Percentiles rank a stretch among this genome's conserved stretches.
These are phyloP conservation scores for Lagopus muta DNA, from an alignment of 2,113 vertebrate genomes.

Conservation along the genomic window DNA sequence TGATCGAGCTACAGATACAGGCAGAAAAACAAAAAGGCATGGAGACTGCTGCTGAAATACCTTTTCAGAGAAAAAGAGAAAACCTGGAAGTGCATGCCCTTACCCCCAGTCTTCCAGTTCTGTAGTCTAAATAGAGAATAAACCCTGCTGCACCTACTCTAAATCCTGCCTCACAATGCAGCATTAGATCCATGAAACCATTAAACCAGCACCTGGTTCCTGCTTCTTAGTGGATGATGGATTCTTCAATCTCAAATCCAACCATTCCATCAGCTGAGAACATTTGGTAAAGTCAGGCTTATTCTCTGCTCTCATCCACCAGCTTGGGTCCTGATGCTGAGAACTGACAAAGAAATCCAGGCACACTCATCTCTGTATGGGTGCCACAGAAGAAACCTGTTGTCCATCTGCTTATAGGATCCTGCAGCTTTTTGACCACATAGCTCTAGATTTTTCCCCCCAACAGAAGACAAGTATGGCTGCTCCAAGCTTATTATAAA, in stretches of 20 bases:
- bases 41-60: constrained; percentile 1
- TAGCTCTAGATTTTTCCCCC: neutral
- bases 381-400: neutral
- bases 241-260: neutral
- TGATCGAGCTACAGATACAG: constrained; percentile 19
- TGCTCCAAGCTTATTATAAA: neutral
- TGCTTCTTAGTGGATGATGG: neutral
- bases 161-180: neutral
- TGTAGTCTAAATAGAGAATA: neutral
- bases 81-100: constrained; percentile 23
- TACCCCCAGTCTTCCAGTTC: neutral
- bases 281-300: neutral
- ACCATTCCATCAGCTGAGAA: neutral
- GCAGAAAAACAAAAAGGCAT: neutral
- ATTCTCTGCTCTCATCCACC: neutral
- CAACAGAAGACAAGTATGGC: neutral
- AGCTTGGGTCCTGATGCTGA: neutral
- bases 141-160: too few relatives aligned
- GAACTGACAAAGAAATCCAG: constrained; percentile 1
- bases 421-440: neutral
- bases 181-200: neutral
- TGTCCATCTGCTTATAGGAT: neutral
- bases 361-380: neutral
- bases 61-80: constrained; percentile 36
- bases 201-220: neutral